Base-by-base conservation (phyloP, 2,888 invertebrate genomes). In the Synanthedon andrenaeformis region DNA sequence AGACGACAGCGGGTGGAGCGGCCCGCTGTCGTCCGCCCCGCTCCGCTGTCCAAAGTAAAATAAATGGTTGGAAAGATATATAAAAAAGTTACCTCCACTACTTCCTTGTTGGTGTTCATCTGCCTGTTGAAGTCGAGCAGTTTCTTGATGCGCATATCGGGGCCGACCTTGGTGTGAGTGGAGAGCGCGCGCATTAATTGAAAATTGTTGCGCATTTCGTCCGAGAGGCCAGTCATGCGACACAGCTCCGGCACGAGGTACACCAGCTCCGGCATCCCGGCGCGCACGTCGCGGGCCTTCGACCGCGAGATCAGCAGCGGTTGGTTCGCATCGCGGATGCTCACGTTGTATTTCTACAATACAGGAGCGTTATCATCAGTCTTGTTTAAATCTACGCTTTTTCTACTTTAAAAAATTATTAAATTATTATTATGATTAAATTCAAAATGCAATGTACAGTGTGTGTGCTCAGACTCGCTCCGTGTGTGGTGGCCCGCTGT, bases 191-290 rank as follows among this genome's bases (percentile, higher is more conserved):
- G 88, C 92, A 93, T 92, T 0, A 87, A 72, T 4, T 73, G 79
- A 67, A 91, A 92, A 67, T 92, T 84, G 4, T 70, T 70, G 10
- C 92, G 79, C 92, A 93, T 93, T 0, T 79, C 79, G 53, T 93
- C 93, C 0, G 92, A 91, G 0, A 96, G 74, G 0, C 97, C 97
- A 1, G 97, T 97, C 66, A 95, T 89, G 0, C 92, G 89, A 62
- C 96, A 95, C 51, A 97, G 76, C 78, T 97, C 96, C 0, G 97
- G 97, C 8, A 97, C 87, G 3, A 98, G 82, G 68, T 91, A 90
- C 6, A 96, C 90, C 0, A 90, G 73, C 55, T 93, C 92, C 0
- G 89, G 83, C 74, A 90, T 87, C 0, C 93, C 94, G 0, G 92
- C 91, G 53, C 94, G 90, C 13, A 93, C 89, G 63, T 96, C 95